Percentiles rank a stretch among this genome's conserved stretches.
Evolutionary conservation across 2,888 invertebrate species (phyloP).

Genomic region (Scaeva pyrastri): DNA sequence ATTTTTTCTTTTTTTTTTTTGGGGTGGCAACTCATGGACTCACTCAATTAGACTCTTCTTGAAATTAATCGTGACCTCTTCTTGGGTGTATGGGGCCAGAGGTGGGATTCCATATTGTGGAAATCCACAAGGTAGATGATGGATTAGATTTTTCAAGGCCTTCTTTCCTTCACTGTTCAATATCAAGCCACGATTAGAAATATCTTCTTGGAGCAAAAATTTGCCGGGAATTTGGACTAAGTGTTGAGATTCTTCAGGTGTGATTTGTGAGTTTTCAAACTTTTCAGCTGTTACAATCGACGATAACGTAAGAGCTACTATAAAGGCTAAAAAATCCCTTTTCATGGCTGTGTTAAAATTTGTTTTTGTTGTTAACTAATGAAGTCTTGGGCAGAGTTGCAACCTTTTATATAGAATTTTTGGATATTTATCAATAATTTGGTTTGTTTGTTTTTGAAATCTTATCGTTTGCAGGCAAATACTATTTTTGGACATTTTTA

Average conservation of each 20-base stretch:
- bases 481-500: background rate
- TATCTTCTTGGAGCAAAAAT: slow-evolving; percentile 60
- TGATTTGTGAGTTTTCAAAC: background rate
- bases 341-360: background rate
- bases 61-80: slow-evolving; percentile 25
- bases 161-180: slow-evolving; percentile 78
- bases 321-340: background rate
- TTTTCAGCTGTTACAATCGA: background rate
- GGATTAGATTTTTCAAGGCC: slow-evolving; percentile 35
- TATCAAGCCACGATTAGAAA: slow-evolving; percentile 77
- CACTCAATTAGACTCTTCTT: slow-evolving; percentile 48
- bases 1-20: too few species aligned
- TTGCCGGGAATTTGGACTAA: background rate
- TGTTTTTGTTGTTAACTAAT: slow-evolving; percentile 1
- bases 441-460: background rate
- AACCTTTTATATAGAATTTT: slow-evolving; percentile 30
- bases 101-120: slow-evolving; percentile 79
- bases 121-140: slow-evolving; percentile 79
- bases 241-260: background rate
- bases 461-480: background rate
- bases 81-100: slow-evolving; percentile 78
- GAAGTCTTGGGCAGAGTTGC: background rate
- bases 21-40: background rate
- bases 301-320: background rate
- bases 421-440: background rate